Evolutionary conservation across 1,140 invertebrate genomes (phyloP).

Genomic region (Heliconius hewitsoni): DNA sequence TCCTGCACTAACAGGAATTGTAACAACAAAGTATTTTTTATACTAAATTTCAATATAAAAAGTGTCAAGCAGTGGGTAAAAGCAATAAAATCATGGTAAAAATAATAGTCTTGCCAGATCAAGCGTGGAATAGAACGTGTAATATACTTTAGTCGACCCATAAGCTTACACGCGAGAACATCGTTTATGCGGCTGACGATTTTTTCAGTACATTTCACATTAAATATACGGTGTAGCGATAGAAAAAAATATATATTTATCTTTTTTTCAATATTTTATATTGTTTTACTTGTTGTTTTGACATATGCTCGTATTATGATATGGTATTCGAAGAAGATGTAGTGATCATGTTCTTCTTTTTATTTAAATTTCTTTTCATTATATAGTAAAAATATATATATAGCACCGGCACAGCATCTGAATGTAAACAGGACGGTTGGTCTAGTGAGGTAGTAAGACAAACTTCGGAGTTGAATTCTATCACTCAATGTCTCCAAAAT

Average conservation of each 20-base stretch:
- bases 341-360: too few species aligned
- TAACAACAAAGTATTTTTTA: background rate
- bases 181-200: constrained; percentile 11
- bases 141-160: background rate
- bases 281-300: background rate
- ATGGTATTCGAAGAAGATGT: too few species aligned
- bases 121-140: background rate
- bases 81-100: background rate
- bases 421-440: too few species aligned
- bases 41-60: background rate
- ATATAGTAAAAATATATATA: too few species aligned
- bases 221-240: background rate
- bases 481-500: too few species aligned
- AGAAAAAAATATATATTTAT: background rate
- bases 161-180: constrained; percentile 8
- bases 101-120: background rate
- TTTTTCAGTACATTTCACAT: constrained; percentile 3
- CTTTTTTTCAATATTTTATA: background rate
- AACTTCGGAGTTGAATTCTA: too few species aligned
- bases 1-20: too few species aligned
- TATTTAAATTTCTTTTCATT: too few species aligned
- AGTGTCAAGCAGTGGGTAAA: background rate
- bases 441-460: too few species aligned
- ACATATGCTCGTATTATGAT: background rate
- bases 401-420: too few species aligned